Evolutionary conservation across 1,140 invertebrate genomes (phyloP), one percentile per base, ranked within the genome.

Genomic region (Drosophila hydei): DNA sequence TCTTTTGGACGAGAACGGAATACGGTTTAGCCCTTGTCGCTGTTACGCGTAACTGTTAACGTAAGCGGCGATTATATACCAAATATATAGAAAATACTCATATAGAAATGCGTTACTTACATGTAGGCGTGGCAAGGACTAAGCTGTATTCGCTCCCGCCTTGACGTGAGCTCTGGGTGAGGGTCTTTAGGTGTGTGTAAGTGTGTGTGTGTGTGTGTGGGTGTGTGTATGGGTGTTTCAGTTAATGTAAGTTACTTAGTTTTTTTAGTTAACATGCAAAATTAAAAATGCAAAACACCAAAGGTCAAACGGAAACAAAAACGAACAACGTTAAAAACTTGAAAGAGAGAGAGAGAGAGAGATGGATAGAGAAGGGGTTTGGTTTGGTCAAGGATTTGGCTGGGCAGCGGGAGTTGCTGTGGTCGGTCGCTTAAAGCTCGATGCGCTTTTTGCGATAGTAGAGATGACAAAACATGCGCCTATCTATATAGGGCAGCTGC

Each of bases 11-110:
- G 52, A 56, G 61, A 73, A 68, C 70, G 76, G 89, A 91, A 91
- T 91, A 91, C 90, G 90, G 89, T 91, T 91, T 90, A 84, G 90
- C 74, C 89, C 88, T 91, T 80, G 80, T 76, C 76, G 71, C 40
- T 77, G 77, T 77, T 73, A 62, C 67, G 75, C 52, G 60, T 64
- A 74, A 84, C 80, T 85, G 77, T 88, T 69, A 65, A 79, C 77
- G 77, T 89, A 89, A 89, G 83, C 70, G 62, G 59, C 73, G 75
- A 83, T 79, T 87, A 88, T 75, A 74, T 70, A 84, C 72, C 63
- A 84, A 16, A 64, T 68, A 52, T 64, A 62, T 18, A 23, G n/a
- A 58, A 42, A 45, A 45, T 73, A 48, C 12, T 72, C 58, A 73
- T 67, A 75, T 81, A 72, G 63, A 33, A 69, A 72, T 72, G 65